Percentiles rank a stretch among this genome's conserved stretches.
Evolutionary conservation across 1,140 invertebrate species (phyloP).

Genomic region (Cyclina sinensis): DNA sequence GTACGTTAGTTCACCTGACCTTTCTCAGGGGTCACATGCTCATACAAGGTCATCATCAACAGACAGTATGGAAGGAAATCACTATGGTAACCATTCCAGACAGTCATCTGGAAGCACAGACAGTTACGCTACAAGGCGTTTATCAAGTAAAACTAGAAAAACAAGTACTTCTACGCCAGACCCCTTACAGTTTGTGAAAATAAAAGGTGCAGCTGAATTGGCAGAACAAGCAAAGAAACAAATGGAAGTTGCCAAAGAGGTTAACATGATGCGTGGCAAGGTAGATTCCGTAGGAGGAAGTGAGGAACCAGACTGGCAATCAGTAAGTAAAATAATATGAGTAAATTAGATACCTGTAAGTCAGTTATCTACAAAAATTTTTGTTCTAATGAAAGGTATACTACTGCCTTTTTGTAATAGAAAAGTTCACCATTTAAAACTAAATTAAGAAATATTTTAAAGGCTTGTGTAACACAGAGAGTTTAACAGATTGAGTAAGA

Average conservation of each 20-base stretch:
- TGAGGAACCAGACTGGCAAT: conserved; percentile 95
- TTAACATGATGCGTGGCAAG: conserved; percentile 91
- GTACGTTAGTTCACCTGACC: conserved; percentile 80
- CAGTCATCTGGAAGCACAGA: conserved; percentile 85
- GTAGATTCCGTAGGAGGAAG: conserved; percentile 85
- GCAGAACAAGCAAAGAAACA: conserved; percentile 95
- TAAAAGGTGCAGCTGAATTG: conserved; percentile 86
- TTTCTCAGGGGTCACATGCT: conserved; percentile 67
- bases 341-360: not conserved
- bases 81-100: conserved; percentile 84
- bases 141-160: conserved; percentile 34
- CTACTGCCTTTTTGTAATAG: too few species aligned
- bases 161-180: conserved; percentile 87
- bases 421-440: too few species aligned
- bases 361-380: too few species aligned
- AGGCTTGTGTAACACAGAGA: too few species aligned
- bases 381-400: too few species aligned
- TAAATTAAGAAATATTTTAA: too few species aligned
- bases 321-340: conserved; percentile 89
- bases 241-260: conserved; percentile 93
- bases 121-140: conserved; percentile 84
- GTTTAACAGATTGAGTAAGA: too few species aligned
- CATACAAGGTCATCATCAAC: conserved; percentile 81
- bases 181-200: conserved; percentile 95
- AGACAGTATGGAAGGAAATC: conserved; percentile 81